These are phyloP conservation scores for Diogma glabrata DNA, from an alignment of 2,888 invertebrate species.

Conservation along the genomic window DNA sequence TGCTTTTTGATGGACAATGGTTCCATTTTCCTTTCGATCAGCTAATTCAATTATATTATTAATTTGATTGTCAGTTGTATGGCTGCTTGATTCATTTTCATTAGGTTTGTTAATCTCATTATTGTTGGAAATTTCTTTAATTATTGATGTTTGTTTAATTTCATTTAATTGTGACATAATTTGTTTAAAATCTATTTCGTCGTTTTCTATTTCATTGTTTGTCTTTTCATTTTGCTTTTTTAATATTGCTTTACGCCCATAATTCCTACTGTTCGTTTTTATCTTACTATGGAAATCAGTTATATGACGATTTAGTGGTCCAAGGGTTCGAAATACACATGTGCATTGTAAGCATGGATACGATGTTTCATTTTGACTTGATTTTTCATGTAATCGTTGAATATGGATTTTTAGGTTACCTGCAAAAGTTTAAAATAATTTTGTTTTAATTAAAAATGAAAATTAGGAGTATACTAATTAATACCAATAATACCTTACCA, in stretches of 20 bases:
- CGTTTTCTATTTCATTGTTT: not conserved
- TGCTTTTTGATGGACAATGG: not conserved
- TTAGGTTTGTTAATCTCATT: not conserved
- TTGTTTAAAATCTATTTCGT: not conserved
- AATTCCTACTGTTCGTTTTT: not conserved
- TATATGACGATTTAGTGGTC: slow-evolving; percentile 22
- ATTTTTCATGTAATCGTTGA: not conserved
- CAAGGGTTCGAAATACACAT: slow-evolving; percentile 20
- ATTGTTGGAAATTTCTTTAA: not conserved
- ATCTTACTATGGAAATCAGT: slow-evolving; percentile 17
- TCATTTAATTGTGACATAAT: slow-evolving; percentile 1
- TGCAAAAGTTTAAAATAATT: too few species aligned
- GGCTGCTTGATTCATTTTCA: not conserved
- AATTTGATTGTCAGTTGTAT: not conserved
- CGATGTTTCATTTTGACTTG: not conserved
- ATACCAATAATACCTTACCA: too few species aligned
- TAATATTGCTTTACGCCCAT: not conserved
- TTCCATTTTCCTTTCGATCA: slow-evolving; percentile 8
- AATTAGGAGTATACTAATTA: too few species aligned
- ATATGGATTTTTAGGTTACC: slow-evolving; percentile 6
- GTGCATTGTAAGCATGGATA: slow-evolving; percentile 11
- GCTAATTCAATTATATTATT: slow-evolving; percentile 2
- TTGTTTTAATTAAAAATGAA: too few species aligned
- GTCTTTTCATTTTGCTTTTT: too few species aligned
- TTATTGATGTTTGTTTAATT: not conserved